These are phyloP conservation scores for Perca fluviatilis DNA, from an alignment of 2,113 vertebrate genomes.

Conservation along the genomic window DNA sequence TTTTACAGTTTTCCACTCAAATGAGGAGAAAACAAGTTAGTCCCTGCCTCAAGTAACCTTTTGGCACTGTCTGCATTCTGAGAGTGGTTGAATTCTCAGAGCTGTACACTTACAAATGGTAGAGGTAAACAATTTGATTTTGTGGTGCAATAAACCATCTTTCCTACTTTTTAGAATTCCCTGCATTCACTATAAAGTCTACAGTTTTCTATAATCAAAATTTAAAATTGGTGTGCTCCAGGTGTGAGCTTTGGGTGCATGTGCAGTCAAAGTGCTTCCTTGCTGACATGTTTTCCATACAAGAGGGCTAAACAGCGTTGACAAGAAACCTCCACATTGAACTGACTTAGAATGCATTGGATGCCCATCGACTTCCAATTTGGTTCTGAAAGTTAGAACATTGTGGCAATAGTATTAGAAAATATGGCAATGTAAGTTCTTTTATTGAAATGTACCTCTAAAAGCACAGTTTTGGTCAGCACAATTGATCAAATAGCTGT, in stretches of 20 bases:
- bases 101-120: conserved; percentile 1
- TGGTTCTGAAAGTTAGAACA: neutral
- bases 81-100: conserved; percentile 15
- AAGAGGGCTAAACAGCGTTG: neutral
- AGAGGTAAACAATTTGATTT: neutral
- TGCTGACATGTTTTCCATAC: neutral
- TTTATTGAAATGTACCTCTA: neutral
- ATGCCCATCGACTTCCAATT: neutral
- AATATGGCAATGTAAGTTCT: neutral
- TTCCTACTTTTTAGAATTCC: neutral
- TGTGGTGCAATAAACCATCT: neutral
- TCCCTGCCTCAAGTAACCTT: conserved; percentile 29
- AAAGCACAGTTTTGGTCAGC: neutral
- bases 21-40: conserved; percentile 59
- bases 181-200: neutral
- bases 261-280: neutral
- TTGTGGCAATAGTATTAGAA: neutral
- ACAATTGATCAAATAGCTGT: conserved; percentile 15
- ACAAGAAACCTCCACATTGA: neutral
- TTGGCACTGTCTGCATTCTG: conserved; percentile 11
- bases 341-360: neutral
- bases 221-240: neutral
- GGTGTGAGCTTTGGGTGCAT: neutral
- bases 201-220: neutral
- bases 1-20: conserved; percentile 7